Conservation (phyloP, 64 coral and sea anemone species). For the Dendrophyllia cribrosa region DNA sequence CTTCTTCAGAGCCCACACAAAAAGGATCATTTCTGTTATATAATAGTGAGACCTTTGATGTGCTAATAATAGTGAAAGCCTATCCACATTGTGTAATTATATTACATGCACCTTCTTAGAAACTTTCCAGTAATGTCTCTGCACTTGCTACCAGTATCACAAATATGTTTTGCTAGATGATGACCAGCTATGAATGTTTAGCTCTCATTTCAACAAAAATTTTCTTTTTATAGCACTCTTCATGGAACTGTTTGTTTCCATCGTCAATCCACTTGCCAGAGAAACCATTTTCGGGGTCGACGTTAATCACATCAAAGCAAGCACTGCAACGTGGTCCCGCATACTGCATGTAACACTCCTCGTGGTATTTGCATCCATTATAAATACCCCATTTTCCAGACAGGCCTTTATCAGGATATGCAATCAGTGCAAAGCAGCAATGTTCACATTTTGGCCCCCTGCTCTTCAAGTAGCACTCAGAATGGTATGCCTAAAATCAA, state of each 20-base stretch:
- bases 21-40: too few relatives aligned
- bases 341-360: slow-evolving; percentile 92
- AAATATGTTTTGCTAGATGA: too few relatives aligned
- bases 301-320: slow-evolving; percentile 96
- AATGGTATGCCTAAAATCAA: slow-evolving; percentile 81
- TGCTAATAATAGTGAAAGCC: too few relatives aligned
- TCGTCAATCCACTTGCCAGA: slow-evolving; percentile 82
- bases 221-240: slow-evolving; percentile 94
- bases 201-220: slow-evolving; percentile 89
- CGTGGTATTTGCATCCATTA: slow-evolving; percentile 89
- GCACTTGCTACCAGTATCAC: too few relatives aligned
- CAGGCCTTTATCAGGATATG: slow-evolving; percentile 82
- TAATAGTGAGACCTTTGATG: too few relatives aligned
- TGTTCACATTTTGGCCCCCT: slow-evolving; percentile 97
- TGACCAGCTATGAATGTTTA: slow-evolving; percentile 62
- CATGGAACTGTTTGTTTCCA: slow-evolving; percentile 84
- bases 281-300: slow-evolving; percentile 79
- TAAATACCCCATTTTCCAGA: slow-evolving; percentile 97
- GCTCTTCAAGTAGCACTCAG: slow-evolving; percentile 89
- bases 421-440: slow-evolving; percentile 95
- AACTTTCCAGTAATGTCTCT: too few relatives aligned
- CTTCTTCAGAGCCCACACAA: too few relatives aligned
- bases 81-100: too few relatives aligned
- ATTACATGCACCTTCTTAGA: too few relatives aligned
- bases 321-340: slow-evolving; percentile 92